Percentiles rank a stretch among this genome's conserved stretches.
Evolutionary conservation across 2,888 invertebrate genomes (phyloP).

Genomic region (Allygus modestus): DNA sequence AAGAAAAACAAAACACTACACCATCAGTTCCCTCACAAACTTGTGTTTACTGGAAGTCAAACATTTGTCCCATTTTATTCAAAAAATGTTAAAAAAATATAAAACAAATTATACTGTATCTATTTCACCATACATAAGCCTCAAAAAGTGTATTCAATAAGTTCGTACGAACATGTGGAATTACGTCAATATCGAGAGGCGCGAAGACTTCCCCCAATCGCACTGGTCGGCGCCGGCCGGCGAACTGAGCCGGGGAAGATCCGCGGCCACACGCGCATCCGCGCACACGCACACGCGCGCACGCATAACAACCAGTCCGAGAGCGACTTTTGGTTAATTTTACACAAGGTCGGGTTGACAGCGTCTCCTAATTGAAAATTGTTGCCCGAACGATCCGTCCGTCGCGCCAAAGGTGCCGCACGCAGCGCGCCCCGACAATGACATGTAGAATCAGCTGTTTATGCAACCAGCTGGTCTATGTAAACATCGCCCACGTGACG

Average conservation of each 20-base stretch:
- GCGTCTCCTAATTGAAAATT: conserved; percentile 35
- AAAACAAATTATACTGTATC: background rate
- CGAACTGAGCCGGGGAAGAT: background rate
- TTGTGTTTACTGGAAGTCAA: background rate
- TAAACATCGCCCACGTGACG: background rate
- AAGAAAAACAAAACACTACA: conserved; percentile 5
- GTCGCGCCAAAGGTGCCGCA: background rate
- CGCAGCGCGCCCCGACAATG: no score
- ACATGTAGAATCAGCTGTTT: conserved; percentile 22
- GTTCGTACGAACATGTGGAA: background rate
- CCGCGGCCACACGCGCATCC: background rate
- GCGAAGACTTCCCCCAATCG: background rate
- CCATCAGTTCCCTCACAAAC: background rate
- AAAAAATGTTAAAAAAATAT: background rate
- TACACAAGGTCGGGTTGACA: conserved; percentile 43
- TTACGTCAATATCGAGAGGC: background rate
- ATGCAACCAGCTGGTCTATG: conserved; percentile 11
- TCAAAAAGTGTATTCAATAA: background rate
- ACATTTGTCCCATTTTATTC: background rate
- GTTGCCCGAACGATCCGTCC: background rate
- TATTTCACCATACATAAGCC: no score
- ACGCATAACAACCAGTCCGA: background rate
- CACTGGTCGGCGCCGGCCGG: conserved; percentile 22
- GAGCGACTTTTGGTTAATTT: conserved; percentile 26
- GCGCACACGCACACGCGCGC: background rate